These are phyloP conservation scores for Pangasius larnaudii DNA, from an alignment of 2,797 vertebrate genomes.

Conservation along the genomic window DNA sequence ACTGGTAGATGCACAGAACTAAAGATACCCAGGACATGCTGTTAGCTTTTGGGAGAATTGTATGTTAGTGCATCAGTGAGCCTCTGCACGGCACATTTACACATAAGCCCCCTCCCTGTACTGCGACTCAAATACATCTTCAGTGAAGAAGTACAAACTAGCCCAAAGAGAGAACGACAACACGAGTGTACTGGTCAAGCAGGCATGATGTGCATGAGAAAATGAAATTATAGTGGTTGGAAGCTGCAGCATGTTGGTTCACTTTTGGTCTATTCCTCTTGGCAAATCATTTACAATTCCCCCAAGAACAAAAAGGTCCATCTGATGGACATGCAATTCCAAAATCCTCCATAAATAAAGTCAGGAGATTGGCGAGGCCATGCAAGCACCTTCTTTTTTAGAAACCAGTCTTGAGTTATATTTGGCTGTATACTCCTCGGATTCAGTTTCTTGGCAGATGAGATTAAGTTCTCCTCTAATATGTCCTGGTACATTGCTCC, in stretches of 20 bases:
- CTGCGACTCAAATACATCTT: neutral
- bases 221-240: neutral
- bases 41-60: neutral
- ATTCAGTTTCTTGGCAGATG: constrained; percentile 1
- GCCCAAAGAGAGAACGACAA: neutral
- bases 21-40: neutral
- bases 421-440: neutral
- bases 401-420: neutral
- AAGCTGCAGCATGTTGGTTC: neutral
- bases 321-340: neutral
- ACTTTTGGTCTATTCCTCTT: neutral
- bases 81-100: neutral
- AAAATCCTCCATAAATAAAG: neutral
- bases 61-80: neutral
- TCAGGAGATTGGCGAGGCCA: neutral
- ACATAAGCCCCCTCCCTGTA: neutral
- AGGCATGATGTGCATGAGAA: neutral
- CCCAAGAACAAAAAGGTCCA: neutral
- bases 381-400: neutral
- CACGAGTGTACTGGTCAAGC: neutral
- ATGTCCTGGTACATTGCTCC: neutral
- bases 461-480: neutral
- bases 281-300: neutral
- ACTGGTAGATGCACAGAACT: neutral
- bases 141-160: neutral